Percentiles rank a stretch among this genome's conserved stretches.
These are phyloP conservation scores for Himalopsyche kuldschensis DNA, from an alignment of 2,888 invertebrate species.

Conservation along the genomic window DNA sequence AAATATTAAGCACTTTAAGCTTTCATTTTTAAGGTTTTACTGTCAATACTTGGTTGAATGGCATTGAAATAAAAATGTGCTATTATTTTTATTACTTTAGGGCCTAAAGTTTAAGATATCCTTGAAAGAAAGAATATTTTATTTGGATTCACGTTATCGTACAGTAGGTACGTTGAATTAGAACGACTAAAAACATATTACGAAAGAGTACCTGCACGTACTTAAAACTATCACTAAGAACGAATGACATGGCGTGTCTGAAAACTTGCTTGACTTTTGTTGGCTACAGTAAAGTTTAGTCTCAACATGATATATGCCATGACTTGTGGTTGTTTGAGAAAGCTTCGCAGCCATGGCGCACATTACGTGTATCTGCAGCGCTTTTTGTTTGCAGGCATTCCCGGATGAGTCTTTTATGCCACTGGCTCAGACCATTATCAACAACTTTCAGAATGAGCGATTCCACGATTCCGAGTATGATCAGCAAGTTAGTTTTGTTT, in stretches of 20 bases:
- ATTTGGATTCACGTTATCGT: no score
- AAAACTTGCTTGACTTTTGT: not conserved
- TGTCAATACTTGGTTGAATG: no score
- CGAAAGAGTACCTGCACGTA: no score
- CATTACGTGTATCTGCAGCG: not conserved
- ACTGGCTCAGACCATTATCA: conserved; percentile 31
- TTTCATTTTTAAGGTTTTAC: no score
- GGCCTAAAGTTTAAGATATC: no score
- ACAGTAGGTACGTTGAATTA: no score
- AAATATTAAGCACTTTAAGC: no score
- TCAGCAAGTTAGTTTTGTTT: conserved; percentile 36
- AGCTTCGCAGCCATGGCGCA: not conserved
- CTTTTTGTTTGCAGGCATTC: conserved; percentile 39
- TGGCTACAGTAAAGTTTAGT: not conserved
- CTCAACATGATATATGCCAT: not conserved
- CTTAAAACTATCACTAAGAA: not conserved
- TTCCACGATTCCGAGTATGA: conserved; percentile 27
- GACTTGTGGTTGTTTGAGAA: not conserved
- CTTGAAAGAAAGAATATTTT: no score
- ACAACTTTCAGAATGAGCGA: conserved; percentile 37
- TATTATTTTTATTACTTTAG: no score
- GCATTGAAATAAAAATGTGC: no score
- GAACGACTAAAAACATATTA: no score
- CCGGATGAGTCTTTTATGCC: conserved; percentile 37
- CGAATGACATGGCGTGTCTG: not conserved